Percentiles rank a stretch among this genome's conserved stretches.
These are phyloP conservation scores for Drosophila varians DNA, from an alignment of 1,140 invertebrate species.

Conservation along the genomic window DNA sequence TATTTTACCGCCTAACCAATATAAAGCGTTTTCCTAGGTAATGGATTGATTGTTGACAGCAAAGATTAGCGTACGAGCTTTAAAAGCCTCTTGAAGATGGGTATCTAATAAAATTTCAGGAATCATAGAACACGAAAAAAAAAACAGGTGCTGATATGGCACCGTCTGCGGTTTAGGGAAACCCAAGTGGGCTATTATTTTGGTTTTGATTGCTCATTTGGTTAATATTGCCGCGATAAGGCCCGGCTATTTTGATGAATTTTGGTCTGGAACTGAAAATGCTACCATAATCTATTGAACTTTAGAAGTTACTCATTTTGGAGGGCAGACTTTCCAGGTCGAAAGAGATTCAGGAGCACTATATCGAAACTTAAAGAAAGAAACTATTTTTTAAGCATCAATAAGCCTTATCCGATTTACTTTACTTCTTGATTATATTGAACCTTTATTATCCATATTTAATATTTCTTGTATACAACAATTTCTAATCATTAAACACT, in stretches of 20 bases:
- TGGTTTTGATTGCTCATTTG: slow-evolving; percentile 34
- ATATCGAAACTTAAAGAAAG: no score
- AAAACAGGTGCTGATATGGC: slow-evolving; percentile 5
- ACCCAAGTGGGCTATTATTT: slow-evolving; percentile 1
- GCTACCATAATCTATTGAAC: not conserved
- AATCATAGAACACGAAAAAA: slow-evolving; percentile 9
- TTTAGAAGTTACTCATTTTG: not conserved
- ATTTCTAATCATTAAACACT: no score
- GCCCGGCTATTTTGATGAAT: not conserved
- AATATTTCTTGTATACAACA: no score
- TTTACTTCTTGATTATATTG: no score
- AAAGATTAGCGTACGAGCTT: not conserved
- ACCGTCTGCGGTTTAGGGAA: slow-evolving; percentile 17
- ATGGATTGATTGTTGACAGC: not conserved
- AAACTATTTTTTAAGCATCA: no score
- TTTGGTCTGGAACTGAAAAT: not conserved
- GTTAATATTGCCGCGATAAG: slow-evolving; percentile 7
- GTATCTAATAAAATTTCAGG: slow-evolving; percentile 18
- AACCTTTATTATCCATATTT: no score
- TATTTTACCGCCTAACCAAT: not conserved
- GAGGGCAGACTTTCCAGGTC: no score
- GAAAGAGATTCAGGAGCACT: no score
- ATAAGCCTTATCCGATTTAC: no score
- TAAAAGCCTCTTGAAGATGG: slow-evolving; percentile 8
- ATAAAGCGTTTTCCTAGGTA: not conserved